phyloP scores from a whole-genome alignment of 2,888 invertebrate genomes.

The Busseola fusca region DNA sequence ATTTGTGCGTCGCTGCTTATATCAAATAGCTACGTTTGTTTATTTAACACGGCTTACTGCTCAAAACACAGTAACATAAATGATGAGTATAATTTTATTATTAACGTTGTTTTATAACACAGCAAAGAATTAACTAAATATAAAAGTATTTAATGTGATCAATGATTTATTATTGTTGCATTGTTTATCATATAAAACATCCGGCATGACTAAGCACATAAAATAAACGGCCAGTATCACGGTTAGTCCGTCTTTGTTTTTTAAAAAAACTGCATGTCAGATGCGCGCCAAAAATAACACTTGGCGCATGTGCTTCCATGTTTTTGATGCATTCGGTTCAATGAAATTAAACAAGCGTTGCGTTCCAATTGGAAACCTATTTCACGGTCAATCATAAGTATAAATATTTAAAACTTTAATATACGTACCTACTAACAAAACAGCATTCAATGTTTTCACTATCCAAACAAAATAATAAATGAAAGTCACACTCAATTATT shows the following conservation, averaged over 20 bases:
- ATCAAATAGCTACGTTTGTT: slow-evolving; percentile 12
- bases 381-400: slow-evolving; percentile 16
- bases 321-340: slow-evolving; percentile 35
- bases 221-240: slow-evolving; percentile 16
- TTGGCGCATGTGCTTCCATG: slow-evolving; percentile 64
- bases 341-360: slow-evolving; percentile 34
- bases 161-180: background rate
- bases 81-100: slow-evolving; percentile 31
- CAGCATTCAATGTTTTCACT: slow-evolving; percentile 18
- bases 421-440: slow-evolving; percentile 2
- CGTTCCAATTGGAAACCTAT: slow-evolving; percentile 12
- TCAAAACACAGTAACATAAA: slow-evolving; percentile 13
- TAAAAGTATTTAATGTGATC: background rate
- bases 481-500: slow-evolving; percentile 46
- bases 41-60: slow-evolving; percentile 23
- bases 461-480: slow-evolving; percentile 26
- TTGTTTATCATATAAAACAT: slow-evolving; percentile 14
- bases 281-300: slow-evolving; percentile 78
- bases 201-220: slow-evolving; percentile 11
- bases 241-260: slow-evolving; percentile 51
- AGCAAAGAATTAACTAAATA: background rate
- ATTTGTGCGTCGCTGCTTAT: slow-evolving; percentile 5
- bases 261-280: slow-evolving; percentile 71
- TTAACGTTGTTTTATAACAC: background rate
- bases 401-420: slow-evolving; percentile 12